phyloP scores from a whole-genome alignment of 2,113 vertebrate species.

The Ginglymostoma cirratum region DNA sequence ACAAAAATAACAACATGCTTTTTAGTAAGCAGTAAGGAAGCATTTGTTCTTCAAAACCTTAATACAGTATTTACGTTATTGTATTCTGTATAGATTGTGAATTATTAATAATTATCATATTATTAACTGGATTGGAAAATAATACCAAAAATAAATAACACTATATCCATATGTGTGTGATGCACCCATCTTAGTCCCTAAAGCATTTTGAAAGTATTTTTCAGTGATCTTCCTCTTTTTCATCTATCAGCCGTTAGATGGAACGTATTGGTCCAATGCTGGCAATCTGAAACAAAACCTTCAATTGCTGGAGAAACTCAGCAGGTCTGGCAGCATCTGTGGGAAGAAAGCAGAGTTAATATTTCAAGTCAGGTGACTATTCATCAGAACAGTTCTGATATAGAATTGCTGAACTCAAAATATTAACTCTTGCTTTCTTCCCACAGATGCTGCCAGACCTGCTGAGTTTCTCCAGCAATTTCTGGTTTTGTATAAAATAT shows the following conservation, averaged over 20 bases:
- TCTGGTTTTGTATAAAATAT: neutral
- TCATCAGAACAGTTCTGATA: too few species aligned
- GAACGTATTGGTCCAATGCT: neutral
- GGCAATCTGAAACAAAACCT: too few species aligned
- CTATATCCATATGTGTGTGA: neutral
- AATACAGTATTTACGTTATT: neutral
- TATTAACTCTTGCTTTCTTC: too few species aligned
- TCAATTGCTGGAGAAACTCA: too few species aligned
- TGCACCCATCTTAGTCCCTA: neutral
- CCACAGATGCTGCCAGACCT: too few species aligned
- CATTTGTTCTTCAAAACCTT: neutral
- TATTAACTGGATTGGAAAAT: neutral
- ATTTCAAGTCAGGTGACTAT: too few species aligned
- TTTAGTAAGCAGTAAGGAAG: neutral
- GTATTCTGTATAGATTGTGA: neutral
- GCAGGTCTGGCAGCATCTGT: too few species aligned
- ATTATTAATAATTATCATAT: neutral
- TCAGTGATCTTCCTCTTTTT: neutral
- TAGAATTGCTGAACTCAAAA: too few species aligned
- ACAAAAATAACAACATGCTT: neutral
- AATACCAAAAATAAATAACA: neutral
- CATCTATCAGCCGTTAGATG: neutral
- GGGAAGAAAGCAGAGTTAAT: too few species aligned
- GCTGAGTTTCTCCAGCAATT: too few species aligned
- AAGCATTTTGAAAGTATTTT: neutral